Conservation (phyloP, 1,140 invertebrate species). For the Drosophila ohnishii region DNA sequence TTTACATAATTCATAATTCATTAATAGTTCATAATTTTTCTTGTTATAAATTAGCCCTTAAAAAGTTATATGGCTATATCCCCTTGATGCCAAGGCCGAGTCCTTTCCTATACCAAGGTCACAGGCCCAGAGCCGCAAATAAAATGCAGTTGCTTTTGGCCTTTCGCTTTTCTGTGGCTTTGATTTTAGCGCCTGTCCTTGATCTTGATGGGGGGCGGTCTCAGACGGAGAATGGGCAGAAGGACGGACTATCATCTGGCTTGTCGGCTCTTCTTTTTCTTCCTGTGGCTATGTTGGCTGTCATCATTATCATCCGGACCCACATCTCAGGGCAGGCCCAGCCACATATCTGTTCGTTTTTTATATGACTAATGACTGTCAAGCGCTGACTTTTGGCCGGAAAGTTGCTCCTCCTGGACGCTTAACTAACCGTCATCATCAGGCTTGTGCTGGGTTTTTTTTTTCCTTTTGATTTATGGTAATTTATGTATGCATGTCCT, state of each 20-base stretch:
- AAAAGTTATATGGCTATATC: not conserved
- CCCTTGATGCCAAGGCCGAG: not conserved
- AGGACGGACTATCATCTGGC: constrained; percentile 31
- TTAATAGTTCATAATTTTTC: not conserved
- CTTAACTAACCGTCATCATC: constrained; percentile 27
- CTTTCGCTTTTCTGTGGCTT: constrained; percentile 29
- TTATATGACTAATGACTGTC: constrained; percentile 76
- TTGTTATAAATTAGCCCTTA: not conserved
- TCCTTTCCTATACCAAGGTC: constrained; percentile 18
- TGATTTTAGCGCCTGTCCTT: constrained; percentile 40
- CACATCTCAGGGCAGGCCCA: constrained; percentile 47
- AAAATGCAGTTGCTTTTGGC: constrained; percentile 37
- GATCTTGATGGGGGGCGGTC: constrained; percentile 51
- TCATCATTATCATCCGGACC: constrained; percentile 63
- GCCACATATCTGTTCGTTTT: constrained; percentile 50
- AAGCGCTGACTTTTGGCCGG: constrained; percentile 58
- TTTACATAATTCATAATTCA: no score
- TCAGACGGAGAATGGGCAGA: not conserved
- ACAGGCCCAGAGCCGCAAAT: constrained; percentile 6
- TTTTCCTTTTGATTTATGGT: constrained; percentile 51
- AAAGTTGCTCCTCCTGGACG: constrained; percentile 31
- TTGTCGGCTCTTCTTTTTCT: constrained; percentile 22
- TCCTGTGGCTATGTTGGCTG: constrained; percentile 43
- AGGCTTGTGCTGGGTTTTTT: not conserved
- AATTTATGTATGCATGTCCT: constrained; percentile 40